These are phyloP conservation scores for Hesperia comma DNA, from an alignment of 2,888 invertebrate species.

Conservation along the genomic window DNA sequence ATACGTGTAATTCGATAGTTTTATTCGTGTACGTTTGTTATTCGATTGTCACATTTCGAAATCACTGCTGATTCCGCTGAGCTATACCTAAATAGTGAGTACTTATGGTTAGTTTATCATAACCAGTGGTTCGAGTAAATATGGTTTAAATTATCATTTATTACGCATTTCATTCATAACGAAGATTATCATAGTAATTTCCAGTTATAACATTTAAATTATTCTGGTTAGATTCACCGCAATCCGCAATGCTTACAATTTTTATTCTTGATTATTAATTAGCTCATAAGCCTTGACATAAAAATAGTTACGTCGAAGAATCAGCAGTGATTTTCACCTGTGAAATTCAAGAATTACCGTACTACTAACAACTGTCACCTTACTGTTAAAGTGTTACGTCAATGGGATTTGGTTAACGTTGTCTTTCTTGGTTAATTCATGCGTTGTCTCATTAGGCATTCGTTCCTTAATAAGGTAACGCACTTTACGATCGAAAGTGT, in stretches of 20 bases:
- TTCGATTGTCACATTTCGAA: background rate
- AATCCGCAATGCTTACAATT: too few relatives aligned
- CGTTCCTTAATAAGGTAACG: constrained; percentile 36
- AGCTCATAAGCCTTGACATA: too few relatives aligned
- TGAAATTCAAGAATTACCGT: background rate
- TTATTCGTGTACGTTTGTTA: background rate
- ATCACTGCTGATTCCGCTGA: background rate
- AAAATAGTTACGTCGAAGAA: background rate
- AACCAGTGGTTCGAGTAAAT: too few relatives aligned
- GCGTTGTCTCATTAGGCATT: constrained; percentile 28
- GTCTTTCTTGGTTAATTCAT: constrained; percentile 20
- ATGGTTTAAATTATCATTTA: too few relatives aligned
- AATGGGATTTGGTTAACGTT: constrained; percentile 24
- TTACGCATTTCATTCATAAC: too few relatives aligned
- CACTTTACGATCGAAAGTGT: constrained; percentile 68
- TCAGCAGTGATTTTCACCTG: background rate
- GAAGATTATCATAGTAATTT: too few relatives aligned
- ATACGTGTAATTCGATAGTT: background rate
- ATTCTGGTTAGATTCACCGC: too few relatives aligned
- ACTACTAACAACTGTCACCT: background rate
- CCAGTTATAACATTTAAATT: too few relatives aligned
- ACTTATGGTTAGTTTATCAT: background rate
- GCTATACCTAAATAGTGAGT: background rate
- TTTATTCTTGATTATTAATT: too few relatives aligned
- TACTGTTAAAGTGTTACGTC: background rate